Conservation (phyloP, 2,888 invertebrate genomes). For the Meandrusa payeni region DNA sequence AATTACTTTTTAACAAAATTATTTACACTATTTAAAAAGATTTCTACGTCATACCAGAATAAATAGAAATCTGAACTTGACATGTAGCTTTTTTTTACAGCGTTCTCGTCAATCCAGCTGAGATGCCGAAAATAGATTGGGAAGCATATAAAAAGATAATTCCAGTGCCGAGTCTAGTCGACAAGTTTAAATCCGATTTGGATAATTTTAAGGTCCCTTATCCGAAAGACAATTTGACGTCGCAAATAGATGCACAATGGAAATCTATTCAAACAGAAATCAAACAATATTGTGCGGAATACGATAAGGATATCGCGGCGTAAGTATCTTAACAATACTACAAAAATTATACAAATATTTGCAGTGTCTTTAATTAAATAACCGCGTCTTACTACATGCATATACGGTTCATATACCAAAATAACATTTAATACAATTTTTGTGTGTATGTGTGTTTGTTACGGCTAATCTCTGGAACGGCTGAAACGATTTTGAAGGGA, state of each 20-base stretch:
- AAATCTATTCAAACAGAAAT: conserved; percentile 46
- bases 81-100: conserved; percentile 35
- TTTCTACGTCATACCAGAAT: too few relatives aligned
- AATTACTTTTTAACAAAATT: too few relatives aligned
- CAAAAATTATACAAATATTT: too few relatives aligned
- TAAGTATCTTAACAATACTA: too few relatives aligned
- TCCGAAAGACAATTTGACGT: conserved; percentile 49
- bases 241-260: conserved; percentile 61
- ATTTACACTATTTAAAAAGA: too few relatives aligned
- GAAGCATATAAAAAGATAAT: conserved; percentile 52
- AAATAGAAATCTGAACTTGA: not conserved
- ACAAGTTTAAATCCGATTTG: conserved; percentile 53
- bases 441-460: too few relatives aligned
- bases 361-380: too few relatives aligned
- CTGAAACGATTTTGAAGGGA: too few relatives aligned
- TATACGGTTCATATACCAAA: too few relatives aligned
- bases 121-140: conserved; percentile 65
- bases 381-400: too few relatives aligned
- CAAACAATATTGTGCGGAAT: conserved; percentile 43
- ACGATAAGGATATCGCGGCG: conserved; percentile 47
- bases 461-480: too few relatives aligned
- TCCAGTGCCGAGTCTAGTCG: conserved; percentile 52
- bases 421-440: too few relatives aligned
- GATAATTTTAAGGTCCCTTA: conserved; percentile 49
- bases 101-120: conserved; percentile 48